Base-by-base conservation (phyloP, 2,113 vertebrate genomes). In the Ia io region DNA sequence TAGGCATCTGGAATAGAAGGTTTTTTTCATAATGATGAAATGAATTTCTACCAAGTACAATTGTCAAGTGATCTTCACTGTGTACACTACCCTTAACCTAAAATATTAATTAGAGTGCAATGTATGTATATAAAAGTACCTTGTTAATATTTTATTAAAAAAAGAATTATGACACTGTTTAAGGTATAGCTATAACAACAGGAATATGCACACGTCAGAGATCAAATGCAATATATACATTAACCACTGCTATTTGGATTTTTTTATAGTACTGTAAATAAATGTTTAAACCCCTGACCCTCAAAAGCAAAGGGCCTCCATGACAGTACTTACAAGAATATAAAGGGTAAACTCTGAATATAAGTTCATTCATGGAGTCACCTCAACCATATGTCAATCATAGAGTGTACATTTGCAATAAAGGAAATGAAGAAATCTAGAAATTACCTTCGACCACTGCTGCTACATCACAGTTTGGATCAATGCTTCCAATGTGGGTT, bases 401-500 rank as follows among this genome's bases (percentile, higher is more conserved):
- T 28, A 30, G 6, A 84, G 47, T 82, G 30, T n/a, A 67, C 4
- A 71, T 92, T 79, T 92, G 92, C 61, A 88, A 37, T 85, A 84
- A 86, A 9, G 17, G 28, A 95, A 92, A 65, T 10, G 30, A 17
- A 95, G 35, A 93, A 83, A 84, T 79, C 37, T 84, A 82, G 73
- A 94, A 65, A 67, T 89, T 99, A 99, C 99, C 99, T 98, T 99
- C 98, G 74, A 99, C 98, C 16, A 99, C 99, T 92, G 99, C 99
- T 73, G 91, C 99, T n/a, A 99, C 99, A 4, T 99, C 99, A 97
- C 99, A 99, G 97, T 98, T 99, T 96, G 99, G 99, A 98, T 99
- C 99, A 82, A 99, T 99, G 96, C 99, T 99, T 95, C 99, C 99
- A 71, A 99, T 99, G 93, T 99, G 99, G 96, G 98, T 99, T 63